phyloP scores from a whole-genome alignment of 2,113 vertebrate genomes.

The Podarcis cretensis region DNA sequence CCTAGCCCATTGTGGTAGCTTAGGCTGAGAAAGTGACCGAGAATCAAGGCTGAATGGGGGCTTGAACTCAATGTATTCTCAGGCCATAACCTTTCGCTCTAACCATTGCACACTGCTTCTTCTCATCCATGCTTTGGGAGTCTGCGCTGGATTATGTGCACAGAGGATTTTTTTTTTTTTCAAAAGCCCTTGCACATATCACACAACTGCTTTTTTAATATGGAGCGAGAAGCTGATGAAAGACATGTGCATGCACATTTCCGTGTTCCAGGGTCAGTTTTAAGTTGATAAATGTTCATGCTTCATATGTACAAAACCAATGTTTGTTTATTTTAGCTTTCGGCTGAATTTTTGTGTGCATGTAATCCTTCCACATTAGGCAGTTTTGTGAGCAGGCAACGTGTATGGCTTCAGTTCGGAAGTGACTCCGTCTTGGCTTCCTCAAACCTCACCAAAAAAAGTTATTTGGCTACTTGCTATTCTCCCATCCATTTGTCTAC shows the following conservation, averaged over 20 bases:
- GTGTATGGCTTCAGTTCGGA: not conserved
- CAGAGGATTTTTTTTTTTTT: not conserved
- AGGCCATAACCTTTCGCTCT: not conserved
- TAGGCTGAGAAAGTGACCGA: not conserved
- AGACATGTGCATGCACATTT: too few species aligned
- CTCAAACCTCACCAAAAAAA: not conserved
- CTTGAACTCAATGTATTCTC: not conserved
- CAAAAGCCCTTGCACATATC: not conserved
- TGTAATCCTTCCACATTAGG: not conserved
- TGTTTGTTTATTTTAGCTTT: not conserved
- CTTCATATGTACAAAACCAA: not conserved
- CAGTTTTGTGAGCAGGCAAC: not conserved
- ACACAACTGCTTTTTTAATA: not conserved
- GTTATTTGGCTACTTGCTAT: not conserved
- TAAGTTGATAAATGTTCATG: slow-evolving; percentile 8
- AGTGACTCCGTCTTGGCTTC: not conserved
- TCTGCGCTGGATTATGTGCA: not conserved
- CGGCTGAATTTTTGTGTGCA: not conserved
- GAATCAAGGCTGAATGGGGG: not conserved
- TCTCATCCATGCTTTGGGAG: not conserved
- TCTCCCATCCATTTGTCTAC: not conserved
- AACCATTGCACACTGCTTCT: not conserved
- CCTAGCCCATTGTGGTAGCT: not conserved
- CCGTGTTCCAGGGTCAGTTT: not conserved
- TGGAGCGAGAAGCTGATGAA: not conserved